Percentiles rank a stretch among this genome's conserved stretches.
These are phyloP conservation scores for Vanacampus margaritifer DNA, from an alignment of 2,113 vertebrate species.

Conservation along the genomic window DNA sequence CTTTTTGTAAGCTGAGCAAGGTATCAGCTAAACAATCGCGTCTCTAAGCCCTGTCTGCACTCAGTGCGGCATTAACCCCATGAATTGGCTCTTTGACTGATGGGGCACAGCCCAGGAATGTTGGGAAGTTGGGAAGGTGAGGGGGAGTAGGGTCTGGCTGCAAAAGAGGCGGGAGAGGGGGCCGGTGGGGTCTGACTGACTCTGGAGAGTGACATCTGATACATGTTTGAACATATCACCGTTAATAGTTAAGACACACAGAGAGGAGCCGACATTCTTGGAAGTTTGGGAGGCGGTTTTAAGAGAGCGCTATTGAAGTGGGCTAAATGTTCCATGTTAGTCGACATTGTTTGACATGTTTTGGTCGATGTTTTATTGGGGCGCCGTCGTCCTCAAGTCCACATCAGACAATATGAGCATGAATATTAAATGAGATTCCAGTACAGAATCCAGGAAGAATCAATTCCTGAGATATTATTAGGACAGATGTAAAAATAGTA, in stretches of 20 bases:
- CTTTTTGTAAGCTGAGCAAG: constrained; percentile 82
- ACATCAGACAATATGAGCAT: constrained; percentile 13
- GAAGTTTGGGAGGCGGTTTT: constrained; percentile 29
- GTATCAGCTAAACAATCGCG: constrained; percentile 82
- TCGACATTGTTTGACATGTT: constrained; percentile 22
- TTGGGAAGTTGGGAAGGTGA: constrained; percentile 67
- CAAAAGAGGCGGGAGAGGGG: constrained; percentile 46
- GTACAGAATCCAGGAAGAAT: neutral
- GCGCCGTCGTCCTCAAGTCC: neutral
- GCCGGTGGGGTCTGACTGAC: constrained; percentile 37
- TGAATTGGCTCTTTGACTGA: constrained; percentile 74
- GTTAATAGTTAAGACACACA: constrained; percentile 54
- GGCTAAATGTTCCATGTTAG: constrained; percentile 29
- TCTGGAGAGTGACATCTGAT: constrained; percentile 64
- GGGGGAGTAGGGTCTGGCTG: constrained; percentile 49
- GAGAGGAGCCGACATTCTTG: constrained; percentile 48
- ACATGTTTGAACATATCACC: constrained; percentile 66
- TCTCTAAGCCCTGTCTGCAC: constrained; percentile 73
- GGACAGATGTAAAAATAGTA: constrained; percentile 11
- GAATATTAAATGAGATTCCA: neutral
- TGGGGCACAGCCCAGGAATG: constrained; percentile 69
- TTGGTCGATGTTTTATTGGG: constrained; percentile 32
- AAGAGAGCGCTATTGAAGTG: constrained; percentile 30
- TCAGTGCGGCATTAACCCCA: constrained; percentile 66
- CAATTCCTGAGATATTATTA: neutral